These are phyloP conservation scores for Campoletis raptor DNA, from an alignment of 2,888 invertebrate genomes.

Conservation along the genomic window DNA sequence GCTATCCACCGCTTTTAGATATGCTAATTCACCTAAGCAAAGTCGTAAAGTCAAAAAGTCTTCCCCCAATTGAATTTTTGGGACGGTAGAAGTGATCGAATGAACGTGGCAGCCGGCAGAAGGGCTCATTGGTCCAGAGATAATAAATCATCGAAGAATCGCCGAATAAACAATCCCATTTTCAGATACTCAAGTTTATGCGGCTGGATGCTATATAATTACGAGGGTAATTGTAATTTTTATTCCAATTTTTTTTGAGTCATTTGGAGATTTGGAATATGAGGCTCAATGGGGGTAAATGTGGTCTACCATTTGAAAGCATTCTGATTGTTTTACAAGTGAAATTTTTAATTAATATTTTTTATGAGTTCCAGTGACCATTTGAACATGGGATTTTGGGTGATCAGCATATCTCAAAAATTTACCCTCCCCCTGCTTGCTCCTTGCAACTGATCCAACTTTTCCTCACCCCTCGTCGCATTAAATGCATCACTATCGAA, in stretches of 20 bases:
- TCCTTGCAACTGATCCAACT: neutral
- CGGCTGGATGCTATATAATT: neutral
- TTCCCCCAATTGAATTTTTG: conserved; percentile 46
- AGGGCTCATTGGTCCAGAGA: conserved; percentile 21
- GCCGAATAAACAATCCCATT: conserved; percentile 34
- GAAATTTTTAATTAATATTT: neutral
- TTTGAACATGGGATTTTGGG: neutral
- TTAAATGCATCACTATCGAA: conserved; percentile 59
- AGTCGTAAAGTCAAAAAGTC: conserved; percentile 63
- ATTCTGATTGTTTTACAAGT: neutral
- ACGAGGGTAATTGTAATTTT: conserved; percentile 4
- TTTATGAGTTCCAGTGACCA: neutral
- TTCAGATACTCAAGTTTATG: neutral
- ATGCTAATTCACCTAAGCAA: conserved; percentile 59
- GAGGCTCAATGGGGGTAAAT: neutral
- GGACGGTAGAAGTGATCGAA: conserved; percentile 31
- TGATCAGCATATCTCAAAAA: neutral
- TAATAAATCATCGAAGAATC: conserved; percentile 61
- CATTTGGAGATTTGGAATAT: neutral
- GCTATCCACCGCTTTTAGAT: conserved; percentile 39
- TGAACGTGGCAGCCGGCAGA: conserved; percentile 37
- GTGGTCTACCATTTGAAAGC: neutral
- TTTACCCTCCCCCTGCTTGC: neutral
- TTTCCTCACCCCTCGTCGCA: conserved; percentile 28
- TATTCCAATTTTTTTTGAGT: neutral